A percentile compares a stretch with the other conserved stretches of the same genome.
Conservation (phyloP, 2,888 invertebrate species). For the Erebia epiphron region DNA sequence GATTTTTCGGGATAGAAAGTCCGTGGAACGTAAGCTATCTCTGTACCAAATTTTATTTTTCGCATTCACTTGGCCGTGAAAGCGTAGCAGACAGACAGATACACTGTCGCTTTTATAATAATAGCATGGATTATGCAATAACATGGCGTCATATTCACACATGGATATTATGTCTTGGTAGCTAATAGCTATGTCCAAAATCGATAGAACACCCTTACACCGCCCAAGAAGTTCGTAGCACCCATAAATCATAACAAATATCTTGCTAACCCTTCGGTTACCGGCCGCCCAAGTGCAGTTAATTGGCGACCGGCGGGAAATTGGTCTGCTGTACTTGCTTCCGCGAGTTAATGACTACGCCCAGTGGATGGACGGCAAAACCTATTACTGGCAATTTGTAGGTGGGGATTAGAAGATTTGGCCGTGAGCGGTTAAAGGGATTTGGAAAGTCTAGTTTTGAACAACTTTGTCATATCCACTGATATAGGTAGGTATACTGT, state of each 20-base stretch:
- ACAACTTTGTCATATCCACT: too few relatives aligned
- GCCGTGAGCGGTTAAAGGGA: conserved; percentile 46
- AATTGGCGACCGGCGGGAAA: conserved; percentile 80
- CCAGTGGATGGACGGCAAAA: conserved; percentile 78
- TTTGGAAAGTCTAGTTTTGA: background rate
- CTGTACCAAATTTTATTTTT: too few relatives aligned
- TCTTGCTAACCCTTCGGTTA: conserved; percentile 75
- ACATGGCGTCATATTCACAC: too few relatives aligned
- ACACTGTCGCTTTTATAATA: too few relatives aligned
- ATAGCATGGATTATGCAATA: too few relatives aligned
- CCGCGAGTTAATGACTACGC: conserved; percentile 80
- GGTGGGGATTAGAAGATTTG: conserved; percentile 69
- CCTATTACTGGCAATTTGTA: conserved; percentile 80
- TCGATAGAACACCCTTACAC: conserved; percentile 13
- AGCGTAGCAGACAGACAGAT: too few relatives aligned
- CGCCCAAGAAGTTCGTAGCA: conserved; percentile 34
- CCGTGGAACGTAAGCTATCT: too few relatives aligned
- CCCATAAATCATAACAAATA: conserved; percentile 79
- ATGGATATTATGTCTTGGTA: background rate
- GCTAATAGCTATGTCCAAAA: conserved; percentile 14
- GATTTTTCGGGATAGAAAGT: too few relatives aligned
- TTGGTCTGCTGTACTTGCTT: conserved; percentile 80
- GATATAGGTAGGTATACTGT: too few relatives aligned
- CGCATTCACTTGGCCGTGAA: too few relatives aligned
- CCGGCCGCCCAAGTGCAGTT: conserved; percentile 71